A percentile compares a stretch with the other conserved stretches of the same genome.
These are phyloP conservation scores for Barypeithes pellucidus DNA, from an alignment of 2,888 invertebrate species.

Conservation along the genomic window DNA sequence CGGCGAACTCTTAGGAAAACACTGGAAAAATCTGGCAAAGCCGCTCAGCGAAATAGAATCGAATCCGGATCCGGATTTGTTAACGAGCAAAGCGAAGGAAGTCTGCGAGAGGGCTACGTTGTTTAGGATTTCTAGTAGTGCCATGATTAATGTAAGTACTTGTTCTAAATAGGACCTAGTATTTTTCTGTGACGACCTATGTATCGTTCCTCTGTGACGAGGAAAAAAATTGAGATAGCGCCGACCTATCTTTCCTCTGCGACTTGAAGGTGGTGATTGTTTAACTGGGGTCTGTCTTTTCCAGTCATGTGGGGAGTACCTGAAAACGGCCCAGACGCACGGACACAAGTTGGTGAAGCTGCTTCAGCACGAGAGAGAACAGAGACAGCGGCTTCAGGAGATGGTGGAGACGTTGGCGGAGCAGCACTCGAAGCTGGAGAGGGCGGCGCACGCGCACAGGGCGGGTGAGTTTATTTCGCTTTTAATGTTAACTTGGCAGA, in stretches of 20 bases:
- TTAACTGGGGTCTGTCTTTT: conserved; percentile 50
- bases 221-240: no score
- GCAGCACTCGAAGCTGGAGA: conserved; percentile 96
- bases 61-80: conserved; percentile 69
- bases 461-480: conserved; percentile 45
- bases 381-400: conserved; percentile 92
- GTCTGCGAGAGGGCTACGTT: conserved; percentile 94
- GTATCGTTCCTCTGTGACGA: no score
- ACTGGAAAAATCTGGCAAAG: conserved; percentile 88
- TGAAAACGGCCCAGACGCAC: conserved; percentile 91
- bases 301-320: conserved; percentile 93
- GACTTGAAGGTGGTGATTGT: no score
- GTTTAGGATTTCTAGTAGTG: conserved; percentile 96
- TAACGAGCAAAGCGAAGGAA: conserved; percentile 86
- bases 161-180: no score
- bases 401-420: conserved; percentile 98
- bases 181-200: no score
- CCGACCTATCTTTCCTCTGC: no score
- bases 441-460: conserved; percentile 81
- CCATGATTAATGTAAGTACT: conserved; percentile 95
- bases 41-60: conserved; percentile 86
- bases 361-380: conserved; percentile 95
- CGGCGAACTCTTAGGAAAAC: conserved; percentile 91
- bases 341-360: conserved; percentile 94
- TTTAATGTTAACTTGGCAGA: neutral